These are phyloP conservation scores for Peribatodes rhomboidaria DNA, from an alignment of 2,888 invertebrate genomes.

Conservation along the genomic window DNA sequence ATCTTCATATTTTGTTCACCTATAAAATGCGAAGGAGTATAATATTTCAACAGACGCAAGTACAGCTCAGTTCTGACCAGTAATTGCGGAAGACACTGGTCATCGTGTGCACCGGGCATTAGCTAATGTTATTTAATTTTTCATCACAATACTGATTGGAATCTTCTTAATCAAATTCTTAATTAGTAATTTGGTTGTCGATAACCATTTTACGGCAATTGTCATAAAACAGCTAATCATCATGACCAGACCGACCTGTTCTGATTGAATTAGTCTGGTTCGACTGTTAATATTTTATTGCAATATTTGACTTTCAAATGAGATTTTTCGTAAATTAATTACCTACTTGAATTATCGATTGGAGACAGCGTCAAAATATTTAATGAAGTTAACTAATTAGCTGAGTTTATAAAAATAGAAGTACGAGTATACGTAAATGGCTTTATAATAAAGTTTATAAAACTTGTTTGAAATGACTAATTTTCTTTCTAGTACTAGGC, in stretches of 20 bases:
- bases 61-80: not conserved
- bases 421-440: no score
- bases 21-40: no score
- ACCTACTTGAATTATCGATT: constrained; percentile 23
- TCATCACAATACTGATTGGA: constrained; percentile 41
- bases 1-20: no score
- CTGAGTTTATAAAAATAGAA: no score
- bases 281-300: constrained; percentile 40
- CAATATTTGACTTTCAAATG: constrained; percentile 47
- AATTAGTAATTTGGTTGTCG: constrained; percentile 40
- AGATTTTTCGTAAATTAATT: constrained; percentile 42
- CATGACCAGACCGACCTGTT: constrained; percentile 39
- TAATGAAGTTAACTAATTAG: not conserved
- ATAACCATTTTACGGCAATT: constrained; percentile 46
- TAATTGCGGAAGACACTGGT: not conserved
- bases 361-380: constrained; percentile 22
- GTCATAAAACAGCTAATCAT: constrained; percentile 41
- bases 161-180: constrained; percentile 34
- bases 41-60: no score
- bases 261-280: constrained; percentile 38
- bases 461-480: no score
- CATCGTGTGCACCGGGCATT: constrained; percentile 14
- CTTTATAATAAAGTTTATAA: no score
- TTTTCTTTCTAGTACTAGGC: no score
- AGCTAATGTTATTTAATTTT: constrained; percentile 29